A percentile compares a stretch with the other conserved stretches of the same genome.
Conservation (phyloP, 2,888 invertebrate species). For the Ganaspis brasiliensis region DNA sequence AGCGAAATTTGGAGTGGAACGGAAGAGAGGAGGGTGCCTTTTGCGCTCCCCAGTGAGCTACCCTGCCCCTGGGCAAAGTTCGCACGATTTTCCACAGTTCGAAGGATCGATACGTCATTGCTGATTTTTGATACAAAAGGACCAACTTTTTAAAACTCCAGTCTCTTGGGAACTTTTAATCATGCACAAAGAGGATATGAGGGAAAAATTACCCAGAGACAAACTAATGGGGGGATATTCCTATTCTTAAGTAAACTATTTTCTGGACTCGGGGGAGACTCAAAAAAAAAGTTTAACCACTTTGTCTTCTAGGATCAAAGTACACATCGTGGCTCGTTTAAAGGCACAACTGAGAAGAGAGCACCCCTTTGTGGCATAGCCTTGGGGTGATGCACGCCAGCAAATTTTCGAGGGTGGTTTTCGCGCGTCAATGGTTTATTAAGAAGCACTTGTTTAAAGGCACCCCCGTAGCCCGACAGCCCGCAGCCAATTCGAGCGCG, state of each 20-base stretch:
- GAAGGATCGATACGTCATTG: no score
- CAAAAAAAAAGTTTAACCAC: no score
- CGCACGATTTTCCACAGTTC: not conserved
- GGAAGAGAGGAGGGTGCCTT: conserved; percentile 69
- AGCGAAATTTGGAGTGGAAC: conserved; percentile 79
- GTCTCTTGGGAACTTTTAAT: no score
- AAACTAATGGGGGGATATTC: no score
- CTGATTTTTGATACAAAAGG: not conserved
- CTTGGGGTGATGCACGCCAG: conserved; percentile 68
- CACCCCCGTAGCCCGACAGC: conserved; percentile 77
- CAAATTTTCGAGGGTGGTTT: conserved; percentile 79
- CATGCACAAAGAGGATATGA: no score
- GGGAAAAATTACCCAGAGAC: no score
- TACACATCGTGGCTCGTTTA: conserved; percentile 47
- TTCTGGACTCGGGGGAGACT: no score
- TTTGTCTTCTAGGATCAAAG: not conserved
- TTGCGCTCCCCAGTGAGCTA: not conserved
- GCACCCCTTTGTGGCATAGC: conserved; percentile 60
- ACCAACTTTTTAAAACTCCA: not conserved
- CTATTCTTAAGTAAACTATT: no score
- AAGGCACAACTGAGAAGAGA: conserved; percentile 61
- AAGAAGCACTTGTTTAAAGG: conserved; percentile 81
- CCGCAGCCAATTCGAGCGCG: conserved; percentile 74
- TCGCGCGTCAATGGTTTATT: conserved; percentile 80
- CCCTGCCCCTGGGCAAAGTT: not conserved